Conservation (phyloP, 2,113 vertebrate species). For the Geothlypis trichas region DNA sequence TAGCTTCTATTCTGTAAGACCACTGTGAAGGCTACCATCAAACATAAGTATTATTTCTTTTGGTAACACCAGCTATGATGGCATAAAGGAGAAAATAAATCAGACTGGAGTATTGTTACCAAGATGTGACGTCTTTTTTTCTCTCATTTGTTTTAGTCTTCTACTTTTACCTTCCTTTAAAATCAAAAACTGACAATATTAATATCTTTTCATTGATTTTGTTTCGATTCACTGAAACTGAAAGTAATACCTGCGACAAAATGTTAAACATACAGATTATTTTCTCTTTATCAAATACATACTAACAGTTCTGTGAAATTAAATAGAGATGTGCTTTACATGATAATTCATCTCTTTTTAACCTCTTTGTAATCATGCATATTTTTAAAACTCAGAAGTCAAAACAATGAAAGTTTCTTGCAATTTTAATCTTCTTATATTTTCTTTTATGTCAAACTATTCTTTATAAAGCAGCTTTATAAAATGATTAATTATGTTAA, state of each 20-base stretch:
- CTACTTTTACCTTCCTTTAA: not conserved
- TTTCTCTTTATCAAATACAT: not conserved
- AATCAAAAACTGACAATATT: not conserved
- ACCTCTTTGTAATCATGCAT: not conserved
- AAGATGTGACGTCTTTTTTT: not conserved
- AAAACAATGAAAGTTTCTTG: not conserved
- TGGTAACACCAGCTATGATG: not conserved
- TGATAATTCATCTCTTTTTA: not conserved
- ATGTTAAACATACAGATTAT: not conserved
- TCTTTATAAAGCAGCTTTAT: not conserved
- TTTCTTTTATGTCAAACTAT: not conserved
- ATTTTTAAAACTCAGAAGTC: not conserved
- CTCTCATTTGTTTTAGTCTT: not conserved
- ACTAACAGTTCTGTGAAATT: not conserved
- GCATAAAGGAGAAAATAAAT: not conserved
- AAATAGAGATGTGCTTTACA: not conserved
- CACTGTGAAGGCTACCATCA: not conserved
- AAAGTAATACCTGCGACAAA: not conserved
- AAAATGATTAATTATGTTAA: not conserved
- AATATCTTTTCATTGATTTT: not conserved
- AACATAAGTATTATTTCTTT: not conserved
- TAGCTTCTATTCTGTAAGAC: not conserved
- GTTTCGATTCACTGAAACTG: not conserved
- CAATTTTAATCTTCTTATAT: not conserved
- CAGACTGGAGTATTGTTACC: not conserved